Evolutionary conservation across 2,888 invertebrate species (phyloP), one percentile per base, ranked within the genome.

Genomic region (Globia sparganii): DNA sequence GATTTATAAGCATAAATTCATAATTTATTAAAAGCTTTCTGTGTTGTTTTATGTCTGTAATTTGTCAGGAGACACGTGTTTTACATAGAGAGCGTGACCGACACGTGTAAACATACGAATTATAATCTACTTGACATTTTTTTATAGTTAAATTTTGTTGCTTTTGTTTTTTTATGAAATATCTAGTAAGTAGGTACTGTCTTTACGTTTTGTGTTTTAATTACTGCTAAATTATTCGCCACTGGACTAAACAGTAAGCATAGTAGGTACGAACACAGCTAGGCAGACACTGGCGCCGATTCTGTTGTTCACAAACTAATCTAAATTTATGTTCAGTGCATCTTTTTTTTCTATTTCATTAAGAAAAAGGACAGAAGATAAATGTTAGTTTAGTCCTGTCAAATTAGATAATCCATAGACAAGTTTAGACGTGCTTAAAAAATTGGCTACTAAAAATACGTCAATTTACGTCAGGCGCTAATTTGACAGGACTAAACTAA

Each of bases 41-140:
- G 25, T 59, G 21, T 59, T 28, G n/a, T 53, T 68, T 53, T 13
- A 21, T 28, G 59, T n/a, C 15, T 8, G 13, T 64, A 15, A 56
- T 21, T 53, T 53, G 53, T 53, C 43, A 28, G 31, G 66, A 28
- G 43, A 66, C 65, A 43, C 21, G 11, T 21, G 28, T 66, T 21
- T 43, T 43, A 43, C 28, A 28, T 28, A 65, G 21, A 6, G 11
- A 21, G 11, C 9, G 53, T 25, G 53, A 53, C 3, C 25, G 53
- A 65, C 65, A 40, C 64, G 65, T 65, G 64, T 64, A n/a, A 25
- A 25, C 25, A 53, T n/a, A 53, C 53, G 53, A 49, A 49, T 49
- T 49, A 49, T 21, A 49, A 49, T 6, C 49, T 49, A 49, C 21
- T 21, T 8, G 49, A 21, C 21, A 9, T 53, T 25, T 53, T 53